Base-by-base conservation (phyloP, 2,888 invertebrate species). In the Eupeodes luniger region DNA sequence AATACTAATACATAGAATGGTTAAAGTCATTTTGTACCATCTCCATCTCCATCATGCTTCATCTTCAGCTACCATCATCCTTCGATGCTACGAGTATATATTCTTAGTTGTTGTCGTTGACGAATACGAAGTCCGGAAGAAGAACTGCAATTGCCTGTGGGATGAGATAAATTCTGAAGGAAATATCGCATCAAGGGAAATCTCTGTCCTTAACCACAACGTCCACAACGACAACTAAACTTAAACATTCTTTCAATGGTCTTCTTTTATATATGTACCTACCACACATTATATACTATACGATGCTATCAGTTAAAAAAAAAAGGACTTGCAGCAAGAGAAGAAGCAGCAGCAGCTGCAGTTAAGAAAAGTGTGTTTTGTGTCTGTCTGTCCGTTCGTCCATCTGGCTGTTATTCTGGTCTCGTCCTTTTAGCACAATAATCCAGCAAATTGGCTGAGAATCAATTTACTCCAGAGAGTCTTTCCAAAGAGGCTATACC, bases 371-470 rank as follows among this genome's bases (percentile, higher is more conserved):
- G 19, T 19, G 61, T 34, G 49, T 69, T 44, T 64, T 16, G 7
- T 83, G 72, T 64, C 67, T 55, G 79, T 49, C 70, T 40, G 40
- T 40, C 40, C 9, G 40, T 76, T 84, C 59, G 77, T 85, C 81
- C 85, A 85, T 85, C 81, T 85, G 77, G 57, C 81, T 36, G 85
- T 74, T 85, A 81, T 81, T 78, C 85, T 66, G 76, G 85, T 72
- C 81, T 81, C 81, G 85, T 85, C 85, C 81, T 85, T 74, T 81
- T 77, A 81, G 61, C 85, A 85, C 85, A 81, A 92, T 92, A 91
- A 92, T 91, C 91, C 91, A 89, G 91, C 91, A 91, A 92, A 91
- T 91, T 92, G 91, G 90, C 91, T 90, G 91, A 91, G 91, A 92
- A 91, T 91, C 92, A 92, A 92, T 91, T 91, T 92, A 85, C 91